Conservation (phyloP, 2,113 vertebrate genomes). For the Limnothrissa miodon region DNA sequence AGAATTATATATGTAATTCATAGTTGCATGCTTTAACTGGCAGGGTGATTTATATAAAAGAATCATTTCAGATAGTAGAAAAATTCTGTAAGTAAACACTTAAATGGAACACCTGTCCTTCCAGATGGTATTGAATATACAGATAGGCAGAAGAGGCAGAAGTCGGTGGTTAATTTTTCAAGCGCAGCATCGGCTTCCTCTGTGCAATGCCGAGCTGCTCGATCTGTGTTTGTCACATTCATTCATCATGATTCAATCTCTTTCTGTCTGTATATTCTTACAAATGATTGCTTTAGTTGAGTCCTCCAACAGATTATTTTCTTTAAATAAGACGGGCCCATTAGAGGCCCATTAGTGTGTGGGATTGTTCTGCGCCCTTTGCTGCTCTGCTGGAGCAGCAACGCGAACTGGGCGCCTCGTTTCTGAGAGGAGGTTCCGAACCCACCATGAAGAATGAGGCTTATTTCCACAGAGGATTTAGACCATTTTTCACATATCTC, state of each 20-base stretch:
- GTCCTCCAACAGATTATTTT: slow-evolving; percentile 23
- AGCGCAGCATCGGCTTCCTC: not conserved
- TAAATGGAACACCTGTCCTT: not conserved
- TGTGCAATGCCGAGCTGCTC: not conserved
- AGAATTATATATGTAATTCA: not conserved
- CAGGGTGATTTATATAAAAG: not conserved
- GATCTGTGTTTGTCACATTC: slow-evolving; percentile 16
- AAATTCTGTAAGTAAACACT: not conserved
- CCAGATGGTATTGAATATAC: not conserved
- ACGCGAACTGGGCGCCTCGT: not conserved
- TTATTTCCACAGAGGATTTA: slow-evolving; percentile 33
- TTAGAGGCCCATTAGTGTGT: slow-evolving; percentile 22
- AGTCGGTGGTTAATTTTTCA: not conserved
- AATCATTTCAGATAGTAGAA: not conserved
- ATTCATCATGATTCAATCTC: not conserved
- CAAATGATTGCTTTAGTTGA: slow-evolving; percentile 26
- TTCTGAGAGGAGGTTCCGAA: not conserved
- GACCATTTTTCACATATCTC: not conserved
- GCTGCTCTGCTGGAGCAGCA: not conserved
- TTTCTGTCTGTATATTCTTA: not conserved
- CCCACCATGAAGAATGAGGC: slow-evolving; percentile 31
- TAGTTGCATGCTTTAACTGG: not conserved
- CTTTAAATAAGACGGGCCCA: slow-evolving; percentile 24
- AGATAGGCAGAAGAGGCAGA: not conserved
- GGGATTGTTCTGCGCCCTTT: slow-evolving; percentile 1